These are phyloP conservation scores for Polyodon spathula DNA, from an alignment of 2,113 vertebrate genomes.

Conservation along the genomic window DNA sequence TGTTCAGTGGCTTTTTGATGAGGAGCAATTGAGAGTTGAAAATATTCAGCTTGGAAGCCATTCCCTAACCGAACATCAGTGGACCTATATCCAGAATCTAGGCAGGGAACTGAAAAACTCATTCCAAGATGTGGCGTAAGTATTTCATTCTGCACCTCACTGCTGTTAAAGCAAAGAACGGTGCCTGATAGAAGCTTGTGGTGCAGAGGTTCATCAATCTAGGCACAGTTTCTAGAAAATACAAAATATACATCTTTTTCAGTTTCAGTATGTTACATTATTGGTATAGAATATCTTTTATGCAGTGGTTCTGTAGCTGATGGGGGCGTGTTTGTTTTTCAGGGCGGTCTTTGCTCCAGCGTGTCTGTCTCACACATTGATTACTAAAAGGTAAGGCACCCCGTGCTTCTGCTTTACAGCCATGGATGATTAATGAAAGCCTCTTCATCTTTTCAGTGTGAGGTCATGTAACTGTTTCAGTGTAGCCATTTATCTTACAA, in stretches of 20 bases:
- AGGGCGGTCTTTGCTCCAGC: slow-evolving; percentile 71
- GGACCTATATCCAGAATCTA: slow-evolving; percentile 68
- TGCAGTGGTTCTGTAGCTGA: too few species aligned
- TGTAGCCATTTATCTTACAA: slow-evolving; percentile 33
- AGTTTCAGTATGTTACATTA: too few species aligned
- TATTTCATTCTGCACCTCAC: not conserved
- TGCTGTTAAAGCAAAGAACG: too few species aligned
- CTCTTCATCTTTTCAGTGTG: slow-evolving; percentile 28
- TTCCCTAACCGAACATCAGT: slow-evolving; percentile 57
- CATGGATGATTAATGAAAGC: slow-evolving; percentile 6
- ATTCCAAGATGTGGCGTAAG: slow-evolving; percentile 62
- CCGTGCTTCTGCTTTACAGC: slow-evolving; percentile 8
- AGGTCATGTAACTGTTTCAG: slow-evolving; percentile 40
- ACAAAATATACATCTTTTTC: too few species aligned
- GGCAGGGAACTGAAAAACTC: slow-evolving; percentile 64
- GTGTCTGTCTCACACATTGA: slow-evolving; percentile 67
- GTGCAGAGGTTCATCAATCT: too few species aligned
- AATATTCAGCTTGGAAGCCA: slow-evolving; percentile 65
- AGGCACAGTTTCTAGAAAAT: too few species aligned
- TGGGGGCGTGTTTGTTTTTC: slow-evolving; percentile 17
- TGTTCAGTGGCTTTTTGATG: slow-evolving; percentile 73
- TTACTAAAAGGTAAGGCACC: slow-evolving; percentile 60
- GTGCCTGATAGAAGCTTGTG: too few species aligned
- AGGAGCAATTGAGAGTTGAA: slow-evolving; percentile 66
- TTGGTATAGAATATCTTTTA: too few species aligned